These are phyloP conservation scores for Stomatorhinus ivindoensis DNA, from an alignment of 2,113 vertebrate species.

Conservation along the genomic window DNA sequence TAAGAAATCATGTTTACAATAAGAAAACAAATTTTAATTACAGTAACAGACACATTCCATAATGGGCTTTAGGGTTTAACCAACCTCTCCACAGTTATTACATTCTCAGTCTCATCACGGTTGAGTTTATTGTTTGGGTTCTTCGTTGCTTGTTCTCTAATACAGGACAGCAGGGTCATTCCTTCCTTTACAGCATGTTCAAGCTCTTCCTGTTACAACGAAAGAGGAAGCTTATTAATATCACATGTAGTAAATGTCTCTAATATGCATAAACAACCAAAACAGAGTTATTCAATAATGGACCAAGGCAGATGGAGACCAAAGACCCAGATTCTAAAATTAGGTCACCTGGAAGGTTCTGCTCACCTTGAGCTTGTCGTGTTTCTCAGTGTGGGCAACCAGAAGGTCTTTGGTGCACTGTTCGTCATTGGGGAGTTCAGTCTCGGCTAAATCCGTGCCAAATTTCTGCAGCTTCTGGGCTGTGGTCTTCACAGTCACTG, in stretches of 20 bases:
- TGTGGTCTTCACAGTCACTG: slow-evolving; percentile 83
- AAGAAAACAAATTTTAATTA: neutral
- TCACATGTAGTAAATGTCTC: neutral
- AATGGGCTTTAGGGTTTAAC: neutral
- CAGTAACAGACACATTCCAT: neutral
- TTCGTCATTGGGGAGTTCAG: slow-evolving; percentile 81
- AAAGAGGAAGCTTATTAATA: neutral
- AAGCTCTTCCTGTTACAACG: slow-evolving; percentile 69
- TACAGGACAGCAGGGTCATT: slow-evolving; percentile 72
- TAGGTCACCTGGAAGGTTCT: neutral
- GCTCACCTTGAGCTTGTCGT: slow-evolving; percentile 71
- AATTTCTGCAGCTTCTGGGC: slow-evolving; percentile 86
- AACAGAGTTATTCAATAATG: neutral
- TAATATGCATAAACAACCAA: neutral
- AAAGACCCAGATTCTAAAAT: neutral
- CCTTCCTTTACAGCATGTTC: slow-evolving; percentile 81
- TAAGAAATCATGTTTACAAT: neutral
- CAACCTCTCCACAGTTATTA: slow-evolving; percentile 82
- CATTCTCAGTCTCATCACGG: slow-evolving; percentile 79
- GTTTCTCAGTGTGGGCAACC: slow-evolving; percentile 65
- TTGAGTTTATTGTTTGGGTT: slow-evolving; percentile 67
- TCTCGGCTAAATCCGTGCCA: slow-evolving; percentile 73
- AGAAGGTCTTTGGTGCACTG: slow-evolving; percentile 82
- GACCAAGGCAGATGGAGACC: neutral
- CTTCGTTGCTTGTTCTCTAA: slow-evolving; percentile 74